Evolutionary conservation across 2,113 vertebrate genomes (phyloP).

Genomic region (Trichechus manatus): DNA sequence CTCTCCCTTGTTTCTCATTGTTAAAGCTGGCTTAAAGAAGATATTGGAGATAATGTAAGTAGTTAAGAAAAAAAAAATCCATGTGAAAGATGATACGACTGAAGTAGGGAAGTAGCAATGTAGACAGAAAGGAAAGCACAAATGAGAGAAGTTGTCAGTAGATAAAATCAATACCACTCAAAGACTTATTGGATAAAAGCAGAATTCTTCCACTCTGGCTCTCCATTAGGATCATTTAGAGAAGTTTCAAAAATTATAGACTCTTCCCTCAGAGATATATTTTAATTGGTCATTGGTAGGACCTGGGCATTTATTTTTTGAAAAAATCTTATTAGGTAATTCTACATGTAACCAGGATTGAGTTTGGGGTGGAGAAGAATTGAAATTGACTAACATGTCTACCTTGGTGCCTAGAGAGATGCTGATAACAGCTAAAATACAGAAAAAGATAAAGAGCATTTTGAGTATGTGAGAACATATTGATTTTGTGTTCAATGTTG

Average conservation of each 20-base stretch:
- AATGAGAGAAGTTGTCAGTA: background rate
- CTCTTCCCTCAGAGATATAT: background rate
- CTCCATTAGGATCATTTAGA: background rate
- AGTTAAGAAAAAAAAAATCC: background rate
- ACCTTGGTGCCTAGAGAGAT: background rate
- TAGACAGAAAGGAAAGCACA: background rate
- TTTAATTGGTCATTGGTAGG: background rate
- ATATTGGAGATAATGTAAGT: background rate
- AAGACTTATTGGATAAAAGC: background rate
- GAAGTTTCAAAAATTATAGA: background rate
- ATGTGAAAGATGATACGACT: background rate
- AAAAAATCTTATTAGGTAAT: background rate
- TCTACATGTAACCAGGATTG: background rate
- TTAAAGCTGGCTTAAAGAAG: background rate
- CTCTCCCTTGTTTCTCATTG: background rate
- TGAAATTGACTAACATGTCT: background rate
- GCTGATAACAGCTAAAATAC: background rate
- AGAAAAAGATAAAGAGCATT: background rate
- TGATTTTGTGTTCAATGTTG: background rate
- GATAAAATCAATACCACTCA: background rate
- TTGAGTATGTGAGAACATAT: background rate
- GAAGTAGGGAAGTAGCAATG: background rate
- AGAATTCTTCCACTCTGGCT: background rate
- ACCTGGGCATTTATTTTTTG: background rate
- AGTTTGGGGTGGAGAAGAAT: background rate